Conservation (phyloP, 23 tunicate genomes). For the Diplosoma virens region DNA sequence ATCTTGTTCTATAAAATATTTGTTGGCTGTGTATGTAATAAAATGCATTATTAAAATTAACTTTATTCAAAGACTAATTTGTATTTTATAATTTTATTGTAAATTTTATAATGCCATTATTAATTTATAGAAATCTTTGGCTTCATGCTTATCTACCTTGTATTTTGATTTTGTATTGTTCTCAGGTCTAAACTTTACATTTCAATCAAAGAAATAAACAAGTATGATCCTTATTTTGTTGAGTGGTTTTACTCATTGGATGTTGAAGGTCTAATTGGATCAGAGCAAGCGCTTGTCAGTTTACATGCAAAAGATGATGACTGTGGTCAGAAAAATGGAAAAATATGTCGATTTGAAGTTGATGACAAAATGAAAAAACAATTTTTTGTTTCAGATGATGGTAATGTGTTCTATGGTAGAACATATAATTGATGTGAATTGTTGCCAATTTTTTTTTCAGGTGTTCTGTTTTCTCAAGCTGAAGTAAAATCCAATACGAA, state of each 20-base stretch:
- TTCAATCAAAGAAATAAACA: conserved; percentile 14
- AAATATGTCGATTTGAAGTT: conserved; percentile 30
- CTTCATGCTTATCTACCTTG: neutral
- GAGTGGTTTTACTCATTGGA: neutral
- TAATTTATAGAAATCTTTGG: neutral
- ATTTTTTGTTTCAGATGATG: conserved; percentile 3
- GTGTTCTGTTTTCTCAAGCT: conserved; percentile 6
- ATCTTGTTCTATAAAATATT: no score
- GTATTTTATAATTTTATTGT: neutral
- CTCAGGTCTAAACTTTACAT: conserved; percentile 25
- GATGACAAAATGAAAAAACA: neutral
- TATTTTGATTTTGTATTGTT: neutral
- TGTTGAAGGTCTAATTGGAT: conserved; percentile 15
- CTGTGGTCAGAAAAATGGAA: conserved; percentile 16
- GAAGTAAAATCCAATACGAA: neutral
- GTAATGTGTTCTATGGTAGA: neutral
- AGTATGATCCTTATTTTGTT: conserved; percentile 32
- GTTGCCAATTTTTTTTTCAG: conserved; percentile 1
- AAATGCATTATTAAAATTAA: no score
- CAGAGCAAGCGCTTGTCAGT: conserved; percentile 26
- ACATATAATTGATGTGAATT: neutral
- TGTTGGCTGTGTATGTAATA: no score
- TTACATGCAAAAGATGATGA: conserved; percentile 45
- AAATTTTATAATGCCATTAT: neutral
- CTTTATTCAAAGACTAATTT: neutral